Conservation (phyloP, 2,888 invertebrate genomes). For the Tenthredo amoena region DNA sequence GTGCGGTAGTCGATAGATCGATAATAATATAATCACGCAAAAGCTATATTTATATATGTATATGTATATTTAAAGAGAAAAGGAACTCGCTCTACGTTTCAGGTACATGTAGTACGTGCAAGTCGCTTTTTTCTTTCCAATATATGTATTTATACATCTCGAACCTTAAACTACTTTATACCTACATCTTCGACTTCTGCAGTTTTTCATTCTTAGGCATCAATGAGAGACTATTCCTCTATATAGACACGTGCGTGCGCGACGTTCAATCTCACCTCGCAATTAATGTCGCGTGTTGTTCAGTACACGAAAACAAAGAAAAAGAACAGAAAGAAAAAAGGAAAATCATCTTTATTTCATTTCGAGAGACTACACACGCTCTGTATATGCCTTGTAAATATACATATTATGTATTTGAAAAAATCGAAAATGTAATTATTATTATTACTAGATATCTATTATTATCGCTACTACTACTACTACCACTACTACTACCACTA, state of each 20-base stretch:
- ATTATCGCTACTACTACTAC: slow-evolving; percentile 42
- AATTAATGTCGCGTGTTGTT: slow-evolving; percentile 8
- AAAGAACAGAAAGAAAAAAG: slow-evolving; percentile 50
- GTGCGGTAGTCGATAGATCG: slow-evolving; percentile 5
- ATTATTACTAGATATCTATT: slow-evolving; percentile 32
- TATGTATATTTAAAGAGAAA: neutral
- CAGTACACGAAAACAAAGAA: slow-evolving; percentile 19
- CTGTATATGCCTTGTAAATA: slow-evolving; percentile 77
- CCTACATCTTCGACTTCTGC: neutral
- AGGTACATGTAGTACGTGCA: neutral
- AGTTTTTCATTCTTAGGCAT: neutral
- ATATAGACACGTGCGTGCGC: neutral
- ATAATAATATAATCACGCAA: slow-evolving; percentile 18
- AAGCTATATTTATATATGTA: neutral
- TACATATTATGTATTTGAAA: slow-evolving; percentile 62
- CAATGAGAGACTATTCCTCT: slow-evolving; percentile 11
- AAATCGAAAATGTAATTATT: slow-evolving; percentile 47
- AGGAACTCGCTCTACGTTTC: neutral
- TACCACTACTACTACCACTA: slow-evolving; percentile 9
- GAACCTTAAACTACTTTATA: neutral
- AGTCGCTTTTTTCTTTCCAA: neutral
- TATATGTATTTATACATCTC: neutral
- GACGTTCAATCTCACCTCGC: neutral
- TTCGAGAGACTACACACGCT: slow-evolving; percentile 63
- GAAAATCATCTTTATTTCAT: slow-evolving; percentile 38